Percentiles rank a stretch among this genome's conserved stretches.
These are phyloP conservation scores for Tor tambroides DNA, from an alignment of 2,113 vertebrate genomes.

Conservation along the genomic window DNA sequence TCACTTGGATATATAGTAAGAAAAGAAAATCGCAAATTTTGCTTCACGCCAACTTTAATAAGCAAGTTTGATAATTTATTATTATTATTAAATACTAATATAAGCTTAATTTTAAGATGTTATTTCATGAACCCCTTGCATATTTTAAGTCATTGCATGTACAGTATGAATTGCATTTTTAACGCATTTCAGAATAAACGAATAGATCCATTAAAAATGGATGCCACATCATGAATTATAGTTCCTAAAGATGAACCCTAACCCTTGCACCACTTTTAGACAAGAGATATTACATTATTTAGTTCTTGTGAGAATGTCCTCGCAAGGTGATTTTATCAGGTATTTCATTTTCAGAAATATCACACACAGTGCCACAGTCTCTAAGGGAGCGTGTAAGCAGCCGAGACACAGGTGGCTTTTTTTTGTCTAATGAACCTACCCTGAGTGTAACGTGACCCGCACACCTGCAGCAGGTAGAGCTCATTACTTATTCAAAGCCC, in stretches of 20 bases:
- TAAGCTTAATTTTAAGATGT: background rate
- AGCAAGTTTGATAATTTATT: background rate
- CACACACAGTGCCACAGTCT: constrained; percentile 13
- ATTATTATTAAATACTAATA: background rate
- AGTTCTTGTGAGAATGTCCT: background rate
- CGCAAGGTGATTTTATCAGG: background rate
- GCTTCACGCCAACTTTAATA: background rate
- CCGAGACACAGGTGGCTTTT: constrained; percentile 73
- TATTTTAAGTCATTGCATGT: too few relatives aligned
- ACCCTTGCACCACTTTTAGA: background rate
- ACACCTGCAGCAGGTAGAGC: constrained; percentile 71
- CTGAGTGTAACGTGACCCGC: constrained; percentile 71
- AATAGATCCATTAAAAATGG: background rate
- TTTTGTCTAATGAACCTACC: constrained; percentile 71
- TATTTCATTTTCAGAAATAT: background rate
- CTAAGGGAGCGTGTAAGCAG: constrained; percentile 51
- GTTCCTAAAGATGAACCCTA: background rate
- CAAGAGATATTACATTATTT: background rate
- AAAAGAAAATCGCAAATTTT: too few relatives aligned
- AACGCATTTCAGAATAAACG: background rate
- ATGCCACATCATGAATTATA: background rate
- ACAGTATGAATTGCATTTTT: background rate
- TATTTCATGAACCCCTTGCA: background rate
- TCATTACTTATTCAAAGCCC: constrained; percentile 76
- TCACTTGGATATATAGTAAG: too few relatives aligned